Base-by-base conservation (phyloP, 1,140 invertebrate species). In the Drosophila nigrodunni region DNA sequence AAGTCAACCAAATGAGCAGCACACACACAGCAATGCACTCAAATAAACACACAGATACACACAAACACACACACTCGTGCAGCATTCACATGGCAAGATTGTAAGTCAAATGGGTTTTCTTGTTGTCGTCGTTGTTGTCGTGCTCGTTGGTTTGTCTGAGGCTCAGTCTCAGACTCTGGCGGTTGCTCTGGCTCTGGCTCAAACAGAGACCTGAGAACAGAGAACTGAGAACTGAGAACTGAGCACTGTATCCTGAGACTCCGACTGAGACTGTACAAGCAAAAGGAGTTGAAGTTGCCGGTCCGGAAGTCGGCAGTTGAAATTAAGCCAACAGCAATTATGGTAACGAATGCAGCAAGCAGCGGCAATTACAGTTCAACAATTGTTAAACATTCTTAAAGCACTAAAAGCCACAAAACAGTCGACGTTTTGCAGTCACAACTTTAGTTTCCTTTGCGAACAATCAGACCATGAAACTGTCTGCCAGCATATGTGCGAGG, bases 311-410 rank as follows among this genome's bases (percentile, higher is more conserved):
- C 81, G 83, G 73, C 82, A 71, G 83, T 87, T 87, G 73, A 87
- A 87, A 87, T 87, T 87, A 87, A 87, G 82, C 82, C 82, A 87
- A 87, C 82, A 87, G 82, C 82, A 88, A 87, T 88, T 88, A 87
- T 88, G 80, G 83, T 80, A 79, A 82, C 79, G 86, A 86, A 82
- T 88, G 80, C 69, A 81, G 80, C 82, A 88, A 82, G 72, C 83
- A 87, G 73, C 82, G 73, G 50, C 82, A 81, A 87, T 87, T 87
- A 87, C 57, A 75, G 77, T 49, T 59, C 64, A 47, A 62, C 59
- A 80, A 69, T 80, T 85, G 81, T 71, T 62, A 66, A 65, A 50
- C 60, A 74, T 77, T 80, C 76, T 83, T 83, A 69, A 74, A 55
- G 57, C 72, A 61, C 52, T 78, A 58, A 65, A 44, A 80, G 76